Evolutionary conservation across 2,797 vertebrate species (phyloP), one percentile per base, ranked within the genome.

Genomic region (Zenarchopterus dispar): DNA sequence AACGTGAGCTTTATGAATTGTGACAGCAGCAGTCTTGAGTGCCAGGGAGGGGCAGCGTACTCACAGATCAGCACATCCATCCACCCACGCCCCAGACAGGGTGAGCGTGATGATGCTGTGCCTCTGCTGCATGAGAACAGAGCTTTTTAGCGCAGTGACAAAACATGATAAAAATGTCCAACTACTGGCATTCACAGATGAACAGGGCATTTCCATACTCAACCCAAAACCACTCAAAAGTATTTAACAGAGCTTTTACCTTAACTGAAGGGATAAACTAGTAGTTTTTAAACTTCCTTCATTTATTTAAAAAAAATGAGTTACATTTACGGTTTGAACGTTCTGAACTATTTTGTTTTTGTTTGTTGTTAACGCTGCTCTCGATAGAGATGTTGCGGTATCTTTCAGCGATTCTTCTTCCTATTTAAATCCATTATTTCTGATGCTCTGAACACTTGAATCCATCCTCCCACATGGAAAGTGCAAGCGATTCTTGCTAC

Each of bases 61-160:
- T 26, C 58, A 75, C 75, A 67, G 61, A 77, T 79, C 36, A 48
- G 59, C 49, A 21, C 64, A 78, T 73, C 75, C 68, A 70, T 67
- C 80, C 85, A 74, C 84, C 84, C 84, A 86, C 85, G 47, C 41
- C 58, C 15, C 75, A 80, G 80, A 84, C 72, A 65, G 67, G 63
- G 74, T 77, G 81, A 70, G 68, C 59, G 55, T 76, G 52, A 78
- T 73, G 68, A 78, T 50, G 56, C 56, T 52, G 71, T 73, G 70
- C 47, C 42, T 47, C 63, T 51, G 70, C 62, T 69, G 60, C 61
- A 23, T 78, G 67, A 82, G 76, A 73, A 50, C 66, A 74, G 36
- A 54, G 62, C 67, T 45, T 77, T 65, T 80, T 45, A 78, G 80
- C 70, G 60, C 62, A 57, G 43, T 0, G 8, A 68, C 41, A 16